Conservation (phyloP, 2,113 vertebrate genomes). For the Rhizomys pruinosus region DNA sequence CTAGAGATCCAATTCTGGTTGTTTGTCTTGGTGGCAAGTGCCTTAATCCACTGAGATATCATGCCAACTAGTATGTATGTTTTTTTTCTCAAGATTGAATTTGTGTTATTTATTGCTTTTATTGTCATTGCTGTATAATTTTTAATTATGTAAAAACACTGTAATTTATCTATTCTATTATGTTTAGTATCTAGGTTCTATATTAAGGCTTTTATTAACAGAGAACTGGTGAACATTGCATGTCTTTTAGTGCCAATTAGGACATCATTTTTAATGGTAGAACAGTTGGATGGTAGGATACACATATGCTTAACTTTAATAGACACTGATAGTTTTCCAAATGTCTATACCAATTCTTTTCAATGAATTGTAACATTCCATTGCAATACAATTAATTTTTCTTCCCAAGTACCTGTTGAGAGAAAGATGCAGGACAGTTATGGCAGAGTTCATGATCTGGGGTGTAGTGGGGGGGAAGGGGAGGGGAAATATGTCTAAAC, state of each 20-base stretch:
- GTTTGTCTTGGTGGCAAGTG: background rate
- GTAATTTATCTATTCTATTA: background rate
- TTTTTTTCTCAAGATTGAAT: constrained; percentile 1
- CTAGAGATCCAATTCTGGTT: background rate
- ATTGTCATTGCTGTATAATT: background rate
- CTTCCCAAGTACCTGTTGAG: too few relatives aligned
- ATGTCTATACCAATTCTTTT: background rate
- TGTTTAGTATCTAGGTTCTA: background rate
- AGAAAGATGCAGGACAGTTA: too few relatives aligned
- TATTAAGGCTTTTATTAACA: background rate
- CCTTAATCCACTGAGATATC: background rate
- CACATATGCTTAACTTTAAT: background rate
- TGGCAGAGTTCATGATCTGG: too few relatives aligned
- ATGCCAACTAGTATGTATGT: background rate
- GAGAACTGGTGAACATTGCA: background rate
- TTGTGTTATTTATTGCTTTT: constrained; percentile 21
- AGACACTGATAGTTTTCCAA: background rate
- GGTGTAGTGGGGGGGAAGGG: too few relatives aligned
- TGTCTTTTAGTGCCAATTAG: constrained; percentile 1
- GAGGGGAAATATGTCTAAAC: too few relatives aligned
- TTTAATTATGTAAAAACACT: background rate
- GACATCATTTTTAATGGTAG: background rate
- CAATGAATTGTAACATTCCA: background rate
- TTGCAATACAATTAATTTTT: background rate
- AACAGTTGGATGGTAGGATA: background rate